Conservation (phyloP, 2,797 vertebrate species). For the Chromobotia macracanthus region DNA sequence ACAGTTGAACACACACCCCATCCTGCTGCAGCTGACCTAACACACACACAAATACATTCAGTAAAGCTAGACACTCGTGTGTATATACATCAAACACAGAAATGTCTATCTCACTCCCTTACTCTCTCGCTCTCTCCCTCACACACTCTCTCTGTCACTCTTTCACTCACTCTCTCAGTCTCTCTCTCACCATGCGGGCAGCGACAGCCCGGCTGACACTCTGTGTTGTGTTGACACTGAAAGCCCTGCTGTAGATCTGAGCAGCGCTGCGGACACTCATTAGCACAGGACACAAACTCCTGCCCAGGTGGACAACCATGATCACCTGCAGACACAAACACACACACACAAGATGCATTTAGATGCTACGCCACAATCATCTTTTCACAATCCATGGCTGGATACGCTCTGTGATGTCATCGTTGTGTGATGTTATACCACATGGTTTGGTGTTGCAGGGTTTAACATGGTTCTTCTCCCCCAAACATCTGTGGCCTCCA, state of each 20-base stretch:
- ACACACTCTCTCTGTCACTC: no score
- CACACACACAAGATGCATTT: slow-evolving; percentile 1
- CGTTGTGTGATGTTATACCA: slow-evolving; percentile 69
- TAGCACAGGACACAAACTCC: slow-evolving; percentile 80
- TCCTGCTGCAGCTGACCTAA: slow-evolving; percentile 83
- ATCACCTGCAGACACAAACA: slow-evolving; percentile 65
- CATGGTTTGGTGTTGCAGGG: slow-evolving; percentile 86
- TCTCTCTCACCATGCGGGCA: slow-evolving; percentile 77
- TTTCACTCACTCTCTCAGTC: no score
- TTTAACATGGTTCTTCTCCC: slow-evolving; percentile 85
- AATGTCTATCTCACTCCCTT: neutral
- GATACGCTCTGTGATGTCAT: neutral
- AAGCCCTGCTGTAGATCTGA: slow-evolving; percentile 88
- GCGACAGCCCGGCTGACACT: slow-evolving; percentile 84
- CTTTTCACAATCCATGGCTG: neutral
- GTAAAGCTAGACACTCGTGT: neutral
- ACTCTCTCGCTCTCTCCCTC: slow-evolving; percentile 11
- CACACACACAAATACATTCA: slow-evolving; percentile 43
- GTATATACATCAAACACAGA: neutral
- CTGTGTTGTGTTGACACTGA: slow-evolving; percentile 72
- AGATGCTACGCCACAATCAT: no score
- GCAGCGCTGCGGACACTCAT: slow-evolving; percentile 84
- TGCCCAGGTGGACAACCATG: slow-evolving; percentile 79
- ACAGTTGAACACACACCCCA: slow-evolving; percentile 76
- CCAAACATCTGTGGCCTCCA: slow-evolving; percentile 80